Conservation (phyloP, 2,888 invertebrate genomes). For the Temnothorax unifasciatus region DNA sequence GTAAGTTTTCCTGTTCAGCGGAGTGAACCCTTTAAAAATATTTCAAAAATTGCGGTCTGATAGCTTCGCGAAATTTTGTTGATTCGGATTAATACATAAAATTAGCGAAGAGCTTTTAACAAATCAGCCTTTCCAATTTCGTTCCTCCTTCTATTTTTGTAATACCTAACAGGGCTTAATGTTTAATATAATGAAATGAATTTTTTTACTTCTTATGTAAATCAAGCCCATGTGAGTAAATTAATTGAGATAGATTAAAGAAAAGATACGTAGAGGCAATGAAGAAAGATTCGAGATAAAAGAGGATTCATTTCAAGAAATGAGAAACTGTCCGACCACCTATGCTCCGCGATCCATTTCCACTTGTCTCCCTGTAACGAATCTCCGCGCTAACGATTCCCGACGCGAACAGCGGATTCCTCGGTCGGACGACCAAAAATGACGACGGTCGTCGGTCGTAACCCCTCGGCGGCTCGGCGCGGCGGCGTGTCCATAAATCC, state of each 20-base stretch:
- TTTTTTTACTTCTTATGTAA: background rate
- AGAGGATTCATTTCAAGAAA: background rate
- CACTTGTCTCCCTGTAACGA: background rate
- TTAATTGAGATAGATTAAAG: background rate
- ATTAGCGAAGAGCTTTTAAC: background rate
- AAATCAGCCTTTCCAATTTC: background rate
- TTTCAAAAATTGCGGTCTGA: background rate
- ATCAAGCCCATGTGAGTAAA: background rate
- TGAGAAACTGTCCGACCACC: slow-evolving; percentile 10
- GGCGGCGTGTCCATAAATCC: slow-evolving; percentile 44
- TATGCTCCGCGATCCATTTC: slow-evolving; percentile 21
- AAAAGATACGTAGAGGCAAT: background rate
- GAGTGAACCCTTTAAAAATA: background rate
- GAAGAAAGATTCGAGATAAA: background rate
- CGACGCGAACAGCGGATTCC: background rate
- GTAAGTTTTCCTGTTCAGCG: background rate
- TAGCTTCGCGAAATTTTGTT: background rate
- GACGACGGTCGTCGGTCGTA: slow-evolving; percentile 38
- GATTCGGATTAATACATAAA: background rate
- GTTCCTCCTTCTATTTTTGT: no score
- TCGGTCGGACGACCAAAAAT: background rate
- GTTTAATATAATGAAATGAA: background rate
- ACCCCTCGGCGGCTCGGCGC: background rate
- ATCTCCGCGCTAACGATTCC: background rate
- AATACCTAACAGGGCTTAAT: background rate